Conservation (phyloP, 2,797 vertebrate species). For the Pristis pectinata region DNA sequence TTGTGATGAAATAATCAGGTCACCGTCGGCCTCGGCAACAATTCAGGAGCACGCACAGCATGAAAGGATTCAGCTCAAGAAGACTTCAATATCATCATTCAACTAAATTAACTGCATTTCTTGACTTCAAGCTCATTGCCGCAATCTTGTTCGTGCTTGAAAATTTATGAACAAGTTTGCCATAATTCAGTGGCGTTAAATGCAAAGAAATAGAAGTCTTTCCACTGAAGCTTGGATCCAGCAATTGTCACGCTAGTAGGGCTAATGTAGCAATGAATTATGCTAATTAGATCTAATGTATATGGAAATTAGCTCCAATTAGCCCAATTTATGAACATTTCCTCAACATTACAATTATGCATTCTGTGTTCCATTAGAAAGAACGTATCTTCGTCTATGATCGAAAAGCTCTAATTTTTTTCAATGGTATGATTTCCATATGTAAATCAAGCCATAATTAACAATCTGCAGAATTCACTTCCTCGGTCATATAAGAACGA, state of each 20-base stretch:
- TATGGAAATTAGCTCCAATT: slow-evolving; percentile 25
- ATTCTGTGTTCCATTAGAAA: neutral
- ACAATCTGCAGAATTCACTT: neutral
- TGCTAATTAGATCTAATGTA: slow-evolving; percentile 23
- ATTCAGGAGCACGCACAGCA: neutral
- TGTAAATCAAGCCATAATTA: slow-evolving; percentile 9
- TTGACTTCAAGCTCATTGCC: neutral
- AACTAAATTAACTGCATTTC: neutral
- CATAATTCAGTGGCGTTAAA: neutral
- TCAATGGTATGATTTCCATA: slow-evolving; percentile 17
- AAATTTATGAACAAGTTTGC: neutral
- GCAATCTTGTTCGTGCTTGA: neutral
- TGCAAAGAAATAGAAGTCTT: neutral
- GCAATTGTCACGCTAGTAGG: neutral
- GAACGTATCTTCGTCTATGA: neutral
- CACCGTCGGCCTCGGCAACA: neutral
- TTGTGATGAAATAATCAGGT: neutral
- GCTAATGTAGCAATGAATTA: neutral
- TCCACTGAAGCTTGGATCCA: neutral
- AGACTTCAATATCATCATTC: neutral
- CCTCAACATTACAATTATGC: slow-evolving; percentile 3
- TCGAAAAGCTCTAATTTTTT: neutral
- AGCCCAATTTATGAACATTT: slow-evolving; percentile 29
- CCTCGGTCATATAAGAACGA: neutral
- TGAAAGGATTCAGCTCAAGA: neutral